Evolutionary conservation across 2,888 invertebrate genomes (phyloP).

Genomic region (Formica aserva): DNA sequence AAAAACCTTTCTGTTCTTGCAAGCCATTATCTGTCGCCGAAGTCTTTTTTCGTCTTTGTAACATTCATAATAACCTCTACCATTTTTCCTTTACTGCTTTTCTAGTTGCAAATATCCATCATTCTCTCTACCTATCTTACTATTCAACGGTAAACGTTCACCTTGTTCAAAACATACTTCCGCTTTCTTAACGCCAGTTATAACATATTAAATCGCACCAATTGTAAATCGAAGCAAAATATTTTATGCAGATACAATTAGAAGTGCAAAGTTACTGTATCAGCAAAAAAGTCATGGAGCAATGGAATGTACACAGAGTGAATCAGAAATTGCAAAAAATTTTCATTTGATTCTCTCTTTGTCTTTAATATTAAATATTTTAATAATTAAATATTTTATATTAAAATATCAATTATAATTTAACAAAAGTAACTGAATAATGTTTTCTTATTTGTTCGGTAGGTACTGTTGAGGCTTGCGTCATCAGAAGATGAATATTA

Average conservation of each 20-base stretch:
- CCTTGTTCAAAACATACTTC: conserved; percentile 26
- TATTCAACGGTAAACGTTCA: conserved; percentile 25
- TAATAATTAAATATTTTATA: not conserved
- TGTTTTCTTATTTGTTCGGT: not conserved
- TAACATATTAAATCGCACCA: not conserved
- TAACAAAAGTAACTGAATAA: conserved; percentile 6
- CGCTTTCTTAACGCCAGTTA: conserved; percentile 20
- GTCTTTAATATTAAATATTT: not conserved
- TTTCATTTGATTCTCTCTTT: not conserved
- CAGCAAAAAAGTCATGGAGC: not conserved
- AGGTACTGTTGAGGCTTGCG: not conserved
- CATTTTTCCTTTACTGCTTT: not conserved
- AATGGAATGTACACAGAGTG: not conserved
- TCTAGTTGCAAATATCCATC: conserved; percentile 4
- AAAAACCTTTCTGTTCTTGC: conserved; percentile 43
- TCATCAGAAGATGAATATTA: not conserved
- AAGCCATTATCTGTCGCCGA: conserved; percentile 65
- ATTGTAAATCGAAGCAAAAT: conserved; percentile 23
- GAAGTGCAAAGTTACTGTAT: not conserved
- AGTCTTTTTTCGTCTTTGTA: conserved; percentile 64
- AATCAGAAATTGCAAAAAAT: not conserved
- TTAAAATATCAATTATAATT: not conserved
- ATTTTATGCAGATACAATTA: conserved; percentile 38
- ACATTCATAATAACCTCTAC: conserved; percentile 38
- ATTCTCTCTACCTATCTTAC: conserved; percentile 30